These are phyloP conservation scores for Centroberyx gerrardi DNA, from an alignment of 2,797 vertebrate species.

Conservation along the genomic window DNA sequence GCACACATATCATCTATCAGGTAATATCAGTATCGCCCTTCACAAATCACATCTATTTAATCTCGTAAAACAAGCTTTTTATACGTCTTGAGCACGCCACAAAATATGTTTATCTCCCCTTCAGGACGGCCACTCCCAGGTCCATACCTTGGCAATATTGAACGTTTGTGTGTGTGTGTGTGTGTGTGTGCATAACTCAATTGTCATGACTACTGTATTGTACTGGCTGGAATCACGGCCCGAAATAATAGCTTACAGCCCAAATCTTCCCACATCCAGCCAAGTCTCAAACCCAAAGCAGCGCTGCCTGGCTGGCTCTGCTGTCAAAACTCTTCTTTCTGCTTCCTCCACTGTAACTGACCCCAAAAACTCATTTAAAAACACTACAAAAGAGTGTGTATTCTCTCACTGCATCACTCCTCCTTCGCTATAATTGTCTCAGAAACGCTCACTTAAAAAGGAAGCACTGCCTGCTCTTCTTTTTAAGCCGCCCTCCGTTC, in stretches of 20 bases:
- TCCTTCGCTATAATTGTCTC: conserved; percentile 10
- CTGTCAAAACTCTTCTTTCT: background rate
- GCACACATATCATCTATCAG: too few species aligned
- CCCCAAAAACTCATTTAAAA: background rate
- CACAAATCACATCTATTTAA: too few species aligned
- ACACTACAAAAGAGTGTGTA: too few species aligned
- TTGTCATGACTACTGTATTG: background rate
- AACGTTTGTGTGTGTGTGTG: conserved; percentile 1
- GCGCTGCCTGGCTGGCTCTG: too few species aligned
- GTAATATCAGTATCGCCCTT: too few species aligned
- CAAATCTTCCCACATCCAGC: conserved; percentile 29
- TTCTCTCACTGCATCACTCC: background rate
- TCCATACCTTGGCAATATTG: background rate
- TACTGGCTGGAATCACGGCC: conserved; percentile 28
- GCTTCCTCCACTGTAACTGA: conserved; percentile 14
- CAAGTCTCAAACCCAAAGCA: too few species aligned
- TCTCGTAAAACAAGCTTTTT: too few species aligned
- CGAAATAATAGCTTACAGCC: conserved; percentile 27
- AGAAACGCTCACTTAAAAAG: conserved; percentile 31
- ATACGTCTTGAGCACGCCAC: background rate
- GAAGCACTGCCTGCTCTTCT: background rate
- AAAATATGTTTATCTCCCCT: conserved; percentile 27
- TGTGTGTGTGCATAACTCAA: too few species aligned
- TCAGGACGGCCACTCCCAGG: conserved; percentile 30
- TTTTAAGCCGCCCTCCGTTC: too few species aligned